Conservation (phyloP, 2,888 invertebrate genomes). For the Incurvaria masculella region DNA sequence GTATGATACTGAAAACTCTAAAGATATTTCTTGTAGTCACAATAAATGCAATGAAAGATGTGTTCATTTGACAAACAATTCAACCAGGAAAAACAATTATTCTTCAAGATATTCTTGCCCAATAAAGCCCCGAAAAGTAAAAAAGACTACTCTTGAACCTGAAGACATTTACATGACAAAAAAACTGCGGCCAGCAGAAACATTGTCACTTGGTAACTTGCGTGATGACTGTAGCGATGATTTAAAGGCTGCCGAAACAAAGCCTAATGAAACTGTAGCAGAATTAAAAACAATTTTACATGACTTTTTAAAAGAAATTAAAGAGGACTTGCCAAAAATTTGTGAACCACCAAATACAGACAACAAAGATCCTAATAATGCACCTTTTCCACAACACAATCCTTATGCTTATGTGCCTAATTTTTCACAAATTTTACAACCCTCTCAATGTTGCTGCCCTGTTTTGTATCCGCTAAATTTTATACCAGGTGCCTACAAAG, state of each 20-base stretch:
- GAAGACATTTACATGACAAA: not conserved
- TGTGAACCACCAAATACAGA: too few species aligned
- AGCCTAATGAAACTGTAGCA: constrained; percentile 34
- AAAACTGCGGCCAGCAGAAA: not conserved
- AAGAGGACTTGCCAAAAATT: constrained; percentile 26
- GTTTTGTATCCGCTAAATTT: not conserved
- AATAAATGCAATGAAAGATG: too few species aligned
- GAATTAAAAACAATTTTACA: constrained; percentile 42
- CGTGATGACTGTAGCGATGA: not conserved
- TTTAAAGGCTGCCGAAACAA: constrained; percentile 18
- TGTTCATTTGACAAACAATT: not conserved
- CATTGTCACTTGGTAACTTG: too few species aligned
- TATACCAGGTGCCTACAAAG: not conserved
- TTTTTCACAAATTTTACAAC: not conserved
- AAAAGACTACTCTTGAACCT: not conserved
- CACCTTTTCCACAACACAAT: not conserved
- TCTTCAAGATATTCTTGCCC: not conserved
- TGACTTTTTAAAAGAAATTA: constrained; percentile 38
- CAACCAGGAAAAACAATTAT: not conserved
- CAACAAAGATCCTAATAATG: too few species aligned
- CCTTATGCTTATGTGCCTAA: not conserved
- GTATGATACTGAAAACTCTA: too few species aligned
- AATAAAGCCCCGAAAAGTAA: not conserved
- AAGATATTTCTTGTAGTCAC: too few species aligned
- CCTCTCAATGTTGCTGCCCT: not conserved